Conservation (phyloP, 2,113 vertebrate genomes). For the Calyptommatus sinebrachiatus region DNA sequence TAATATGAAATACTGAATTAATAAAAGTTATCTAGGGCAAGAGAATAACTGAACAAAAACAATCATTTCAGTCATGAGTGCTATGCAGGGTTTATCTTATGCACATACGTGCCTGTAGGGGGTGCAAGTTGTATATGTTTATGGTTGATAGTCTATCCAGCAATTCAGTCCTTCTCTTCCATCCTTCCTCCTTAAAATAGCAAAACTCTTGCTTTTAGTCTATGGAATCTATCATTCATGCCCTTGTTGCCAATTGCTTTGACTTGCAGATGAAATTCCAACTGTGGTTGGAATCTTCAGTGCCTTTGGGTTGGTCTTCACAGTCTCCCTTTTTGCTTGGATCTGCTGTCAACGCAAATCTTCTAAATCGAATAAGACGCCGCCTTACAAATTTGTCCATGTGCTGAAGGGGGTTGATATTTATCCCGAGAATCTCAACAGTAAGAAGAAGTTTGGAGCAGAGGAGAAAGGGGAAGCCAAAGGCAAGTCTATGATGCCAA, state of each 20-base stretch:
- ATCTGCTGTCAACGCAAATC: slow-evolving; percentile 98
- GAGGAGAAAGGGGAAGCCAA: slow-evolving; percentile 76
- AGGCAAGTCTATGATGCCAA: slow-evolving; percentile 73
- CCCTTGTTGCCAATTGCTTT: slow-evolving; percentile 59
- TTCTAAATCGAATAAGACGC: slow-evolving; percentile 90
- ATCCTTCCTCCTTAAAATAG: background rate
- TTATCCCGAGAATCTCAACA: slow-evolving; percentile 91
- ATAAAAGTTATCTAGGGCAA: slow-evolving; percentile 6
- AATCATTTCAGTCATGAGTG: slow-evolving; percentile 1
- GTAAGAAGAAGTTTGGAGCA: slow-evolving; percentile 91
- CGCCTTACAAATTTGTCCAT: slow-evolving; percentile 97
- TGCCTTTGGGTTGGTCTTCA: slow-evolving; percentile 94
- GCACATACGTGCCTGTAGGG: slow-evolving; percentile 44
- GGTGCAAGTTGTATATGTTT: slow-evolving; percentile 36
- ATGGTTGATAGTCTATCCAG: slow-evolving; percentile 18
- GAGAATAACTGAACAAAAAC: slow-evolving; percentile 16
- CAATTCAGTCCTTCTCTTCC: slow-evolving; percentile 6
- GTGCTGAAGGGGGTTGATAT: slow-evolving; percentile 98
- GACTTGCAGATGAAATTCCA: slow-evolving; percentile 86
- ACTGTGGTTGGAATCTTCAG: slow-evolving; percentile 90
- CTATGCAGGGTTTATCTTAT: slow-evolving; percentile 18
- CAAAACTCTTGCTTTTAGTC: slow-evolving; percentile 22
- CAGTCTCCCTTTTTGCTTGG: slow-evolving; percentile 92
- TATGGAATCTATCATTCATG: slow-evolving; percentile 41
- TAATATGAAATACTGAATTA: background rate